Evolutionary conservation across 1,140 invertebrate species (phyloP), one percentile per base, ranked within the genome.

Genomic region (Triops cancriformis): DNA sequence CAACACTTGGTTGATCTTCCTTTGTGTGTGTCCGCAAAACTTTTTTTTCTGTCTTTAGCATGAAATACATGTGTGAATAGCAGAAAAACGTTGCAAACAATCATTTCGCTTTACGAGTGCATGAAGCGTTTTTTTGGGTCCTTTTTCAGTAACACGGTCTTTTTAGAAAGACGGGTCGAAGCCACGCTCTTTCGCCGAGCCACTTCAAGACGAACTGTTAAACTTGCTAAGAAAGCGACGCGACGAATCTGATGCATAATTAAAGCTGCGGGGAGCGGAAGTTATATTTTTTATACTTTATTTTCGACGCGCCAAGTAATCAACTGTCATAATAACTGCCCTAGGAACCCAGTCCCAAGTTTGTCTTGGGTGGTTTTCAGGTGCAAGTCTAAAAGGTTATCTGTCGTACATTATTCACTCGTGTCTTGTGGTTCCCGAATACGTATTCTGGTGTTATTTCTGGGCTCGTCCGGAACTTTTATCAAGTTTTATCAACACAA

Each of bases 1-100:
- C 51, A 64, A 64, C 51, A 64, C 51, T 64, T 64, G 51, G 51
- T 64, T 64, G 51, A 64, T 64, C 51, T 64, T 64, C 51, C 51
- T 64, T 64, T 23, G 51, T 64, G 51, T 37, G 31, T 14, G 51
- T 64, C 51, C 51, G 51, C 51, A 64, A 64, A 23, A 3, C 9
- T 14, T 18, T 64, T 37, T 37, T 37, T 37, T 37, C n/a, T 18
- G 43, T 64, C 51, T 64, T 64, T 64, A 18, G 51, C 51, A 64
- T 64, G 23, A 64, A 64, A 64, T 64, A 64, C 51, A 64, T 64
- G 51, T 64, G 51, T 64, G 51, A 64, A 64, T 64, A 64, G 51
- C 51, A 64, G 23, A 64, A 23, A 64, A 23, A 64, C 14, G 7
- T 64, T 23, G 51, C 2, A 6, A 12, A 12, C n/a, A 14, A 64